Percentiles rank a stretch among this genome's conserved stretches.
These are phyloP conservation scores for Siniperca knerii DNA, from an alignment of 2,113 vertebrate species.

Conservation along the genomic window DNA sequence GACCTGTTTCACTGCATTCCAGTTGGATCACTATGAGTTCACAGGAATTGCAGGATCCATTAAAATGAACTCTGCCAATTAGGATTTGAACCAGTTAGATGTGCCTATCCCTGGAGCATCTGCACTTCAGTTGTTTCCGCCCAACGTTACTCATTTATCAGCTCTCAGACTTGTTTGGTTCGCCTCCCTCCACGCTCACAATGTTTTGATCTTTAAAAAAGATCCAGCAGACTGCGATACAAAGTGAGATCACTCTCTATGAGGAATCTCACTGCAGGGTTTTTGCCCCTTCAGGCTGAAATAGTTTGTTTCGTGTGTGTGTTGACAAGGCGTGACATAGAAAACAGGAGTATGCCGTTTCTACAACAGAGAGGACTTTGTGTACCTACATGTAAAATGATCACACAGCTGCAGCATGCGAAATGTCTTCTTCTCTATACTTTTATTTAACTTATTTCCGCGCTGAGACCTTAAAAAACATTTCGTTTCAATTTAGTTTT, in stretches of 20 bases:
- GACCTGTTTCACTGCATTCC: constrained; percentile 58
- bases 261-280: neutral
- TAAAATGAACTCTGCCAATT: constrained; percentile 15
- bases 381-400: constrained; percentile 1
- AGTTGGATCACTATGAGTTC: neutral
- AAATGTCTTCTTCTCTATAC: constrained; percentile 9
- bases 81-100: constrained; percentile 14
- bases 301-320: neutral
- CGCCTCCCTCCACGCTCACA: neutral
- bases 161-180: constrained; percentile 53
- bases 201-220: constrained; percentile 9
- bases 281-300: neutral
- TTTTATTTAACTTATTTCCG: constrained; percentile 1
- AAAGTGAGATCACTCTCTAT: neutral
- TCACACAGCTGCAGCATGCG: constrained; percentile 25
- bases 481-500: neutral
- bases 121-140: constrained; percentile 13
- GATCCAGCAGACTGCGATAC: neutral
- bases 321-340: constrained; percentile 13
- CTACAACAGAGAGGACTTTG: neutral
- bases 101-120: neutral
- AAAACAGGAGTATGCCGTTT: neutral
- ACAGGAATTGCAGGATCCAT: neutral
- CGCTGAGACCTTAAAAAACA: neutral
- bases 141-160: constrained; percentile 34